Base-by-base conservation (phyloP, 2,888 invertebrate genomes). In the Caenorhabditis doughertyi region DNA sequence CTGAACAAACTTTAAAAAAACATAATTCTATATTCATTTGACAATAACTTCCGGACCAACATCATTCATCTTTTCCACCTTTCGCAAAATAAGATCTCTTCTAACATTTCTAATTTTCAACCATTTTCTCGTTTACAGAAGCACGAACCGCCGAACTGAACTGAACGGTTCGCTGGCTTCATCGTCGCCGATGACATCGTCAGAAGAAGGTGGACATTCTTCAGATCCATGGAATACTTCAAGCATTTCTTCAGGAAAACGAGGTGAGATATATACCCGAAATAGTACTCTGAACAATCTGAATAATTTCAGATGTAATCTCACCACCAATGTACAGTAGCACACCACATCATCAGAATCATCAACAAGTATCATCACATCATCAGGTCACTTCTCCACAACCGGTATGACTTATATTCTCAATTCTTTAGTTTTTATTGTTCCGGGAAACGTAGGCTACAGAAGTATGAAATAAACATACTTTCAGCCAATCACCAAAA, bases 121-220 rank as follows among this genome's bases (percentile, higher is more conserved):
- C 8, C 23, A 44, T 27, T 7, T 25, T 23, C 27, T 62, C 13
- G 5, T 29, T 56, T 74, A 3, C 49, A 58, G 62, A 23, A 74
- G 68, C 73, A 44, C 80, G 21, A 81, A 68, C 21, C 73, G 73
- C 0, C 74, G 81, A 23, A 49, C 62, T 21, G 77, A 82, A 35
- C 53, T 68, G 21, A 70, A 71, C 51, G 83, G 85, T 9, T 80
- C 80, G 49, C 27, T 85, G 23, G 79, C 85, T 21, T 85, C 85
- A 25, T 83, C 83, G n/a, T 85, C 85, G 2, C 85, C 85, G 53
- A 79, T 85, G 80, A 85, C 85, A 60, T 85, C 85, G 65, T 85
- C 85, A 21, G 81, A 81, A 77, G 85, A 85, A 71, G 85, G 81
- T 70, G 77, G 76, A 58, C 73, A 79, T 79, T 79, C 79, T 64